Evolutionary conservation across 2,797 vertebrate species (phyloP).

Genomic region (Parotocinclus haroldoi): DNA sequence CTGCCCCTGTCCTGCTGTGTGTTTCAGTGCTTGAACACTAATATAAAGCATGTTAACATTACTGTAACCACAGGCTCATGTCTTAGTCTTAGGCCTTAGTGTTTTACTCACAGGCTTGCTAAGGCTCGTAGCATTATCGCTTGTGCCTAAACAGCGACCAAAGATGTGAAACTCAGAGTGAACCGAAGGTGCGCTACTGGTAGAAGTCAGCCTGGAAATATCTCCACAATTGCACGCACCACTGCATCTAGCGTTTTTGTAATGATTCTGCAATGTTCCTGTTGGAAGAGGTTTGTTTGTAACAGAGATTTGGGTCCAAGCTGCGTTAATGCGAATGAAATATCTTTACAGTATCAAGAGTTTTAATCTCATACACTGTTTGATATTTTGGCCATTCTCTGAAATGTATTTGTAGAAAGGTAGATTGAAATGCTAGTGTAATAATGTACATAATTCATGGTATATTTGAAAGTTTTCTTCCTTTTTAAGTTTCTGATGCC

Average conservation of each 20-base stretch:
- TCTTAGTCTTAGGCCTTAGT: neutral
- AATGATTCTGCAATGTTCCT: too few species aligned
- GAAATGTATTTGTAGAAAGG: slow-evolving; percentile 25
- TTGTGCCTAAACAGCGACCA: slow-evolving; percentile 38
- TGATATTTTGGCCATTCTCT: slow-evolving; percentile 21
- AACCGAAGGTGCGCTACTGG: neutral
- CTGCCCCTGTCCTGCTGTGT: neutral
- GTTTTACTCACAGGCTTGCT: too few species aligned
- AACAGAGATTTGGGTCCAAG: slow-evolving; percentile 2
- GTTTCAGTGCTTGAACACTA: slow-evolving; percentile 9
- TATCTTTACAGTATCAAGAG: slow-evolving; percentile 1
- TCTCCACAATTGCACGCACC: too few species aligned
- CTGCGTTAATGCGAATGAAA: slow-evolving; percentile 3
- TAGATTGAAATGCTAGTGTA: slow-evolving; percentile 22
- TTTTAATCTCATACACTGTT: slow-evolving; percentile 12
- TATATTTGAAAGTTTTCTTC: too few species aligned
- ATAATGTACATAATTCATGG: too few species aligned
- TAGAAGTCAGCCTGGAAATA: too few species aligned
- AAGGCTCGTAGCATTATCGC: neutral
- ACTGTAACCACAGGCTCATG: slow-evolving; percentile 3
- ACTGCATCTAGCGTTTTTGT: too few species aligned
- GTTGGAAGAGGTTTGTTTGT: slow-evolving; percentile 6
- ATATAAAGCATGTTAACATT: neutral
- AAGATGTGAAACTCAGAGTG: slow-evolving; percentile 31
- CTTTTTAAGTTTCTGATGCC: too few species aligned